A percentile compares a stretch with the other conserved stretches of the same genome.
Evolutionary conservation across 2,888 invertebrate genomes (phyloP).

Genomic region (Micoletzkya japonica): DNA sequence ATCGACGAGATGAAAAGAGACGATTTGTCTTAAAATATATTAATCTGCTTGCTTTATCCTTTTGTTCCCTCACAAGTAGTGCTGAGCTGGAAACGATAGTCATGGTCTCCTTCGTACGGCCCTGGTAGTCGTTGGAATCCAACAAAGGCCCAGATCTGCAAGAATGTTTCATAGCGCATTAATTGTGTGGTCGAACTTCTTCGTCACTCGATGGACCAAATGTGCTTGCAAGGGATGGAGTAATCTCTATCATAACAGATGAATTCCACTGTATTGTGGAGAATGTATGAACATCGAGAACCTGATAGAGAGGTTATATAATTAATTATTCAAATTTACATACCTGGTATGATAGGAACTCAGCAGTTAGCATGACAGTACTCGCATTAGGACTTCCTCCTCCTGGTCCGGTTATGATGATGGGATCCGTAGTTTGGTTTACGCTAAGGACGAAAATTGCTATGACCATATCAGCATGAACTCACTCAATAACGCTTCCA

Average conservation of each 20-base stretch:
- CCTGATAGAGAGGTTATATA: slow-evolving; percentile 31
- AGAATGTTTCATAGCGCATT: not conserved
- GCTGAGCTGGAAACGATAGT: slow-evolving; percentile 33
- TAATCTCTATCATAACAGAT: slow-evolving; percentile 40
- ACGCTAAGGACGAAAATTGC: too few species aligned
- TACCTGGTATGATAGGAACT: slow-evolving; percentile 29
- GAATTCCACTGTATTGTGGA: slow-evolving; percentile 47
- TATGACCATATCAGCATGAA: too few species aligned
- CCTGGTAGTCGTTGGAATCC: slow-evolving; percentile 48
- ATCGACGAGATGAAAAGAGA: slow-evolving; percentile 34
- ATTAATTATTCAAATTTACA: slow-evolving; percentile 29
- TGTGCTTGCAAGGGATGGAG: not conserved
- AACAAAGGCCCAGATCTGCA: slow-evolving; percentile 37
- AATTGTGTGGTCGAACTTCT: too few species aligned
- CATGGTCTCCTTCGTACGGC: slow-evolving; percentile 36
- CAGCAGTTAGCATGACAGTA: slow-evolving; percentile 18
- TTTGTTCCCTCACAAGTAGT: not conserved
- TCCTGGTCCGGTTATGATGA: slow-evolving; percentile 20
- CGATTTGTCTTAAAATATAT: slow-evolving; percentile 30
- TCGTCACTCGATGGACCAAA: too few species aligned
- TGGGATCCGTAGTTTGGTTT: slow-evolving; percentile 25
- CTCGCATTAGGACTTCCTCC: slow-evolving; percentile 10
- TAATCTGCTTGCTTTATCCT: not conserved
- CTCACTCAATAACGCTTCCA: slow-evolving; percentile 35
- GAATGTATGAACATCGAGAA: slow-evolving; percentile 49